Evolutionary conservation across 2,113 vertebrate species (phyloP), one percentile per base, ranked within the genome.

Genomic region (Gymnocephalus cernua): DNA sequence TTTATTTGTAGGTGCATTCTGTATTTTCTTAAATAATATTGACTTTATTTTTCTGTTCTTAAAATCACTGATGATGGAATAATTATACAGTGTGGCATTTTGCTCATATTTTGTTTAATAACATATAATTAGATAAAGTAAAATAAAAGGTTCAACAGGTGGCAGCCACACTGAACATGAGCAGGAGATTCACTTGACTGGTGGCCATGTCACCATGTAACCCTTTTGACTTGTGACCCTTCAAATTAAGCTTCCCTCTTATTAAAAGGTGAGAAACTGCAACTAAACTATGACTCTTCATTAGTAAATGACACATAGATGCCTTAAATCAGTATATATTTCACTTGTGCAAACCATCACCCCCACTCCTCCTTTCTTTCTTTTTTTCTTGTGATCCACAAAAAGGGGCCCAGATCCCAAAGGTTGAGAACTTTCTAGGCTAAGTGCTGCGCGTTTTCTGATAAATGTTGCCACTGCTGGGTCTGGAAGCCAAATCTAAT

Each of bases 191-290:
- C 23, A 27, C 8, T 35, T 41, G 29, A 56, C 57, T 11, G 44
- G 16, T 16, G 38, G 12, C 19, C 50, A 29, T 18, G 62, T 25
- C 23, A 35, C 9, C 19, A 10, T 4, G 3, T 44, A 27, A 77
- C 50, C 48, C 68, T 27, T 64, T 15, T 73, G 38, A 54, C 59
- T 14, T 59, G 6, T 65, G 58, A 72, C 61, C 64, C 18, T 25
- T 73, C 13, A 63, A 11, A 73, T 18, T 4, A 62, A 50, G 51
- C 23, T n/a, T 27, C 41, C n/a, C 25, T 19, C n/a, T 21, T 0
- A 5, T 3, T 51, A 21, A 6, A 38, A 53, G 51, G 32, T 6
- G 23, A 45, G 14, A 5, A 13, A 3, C 4, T 50, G 45, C 41
- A 29, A 6, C 18, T 58, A 18, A 48, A 51, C 45, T 13, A 2